A percentile compares a stretch with the other conserved stretches of the same genome.
Conservation (phyloP, 2,888 invertebrate species). For the Cheilosia vernalis region DNA sequence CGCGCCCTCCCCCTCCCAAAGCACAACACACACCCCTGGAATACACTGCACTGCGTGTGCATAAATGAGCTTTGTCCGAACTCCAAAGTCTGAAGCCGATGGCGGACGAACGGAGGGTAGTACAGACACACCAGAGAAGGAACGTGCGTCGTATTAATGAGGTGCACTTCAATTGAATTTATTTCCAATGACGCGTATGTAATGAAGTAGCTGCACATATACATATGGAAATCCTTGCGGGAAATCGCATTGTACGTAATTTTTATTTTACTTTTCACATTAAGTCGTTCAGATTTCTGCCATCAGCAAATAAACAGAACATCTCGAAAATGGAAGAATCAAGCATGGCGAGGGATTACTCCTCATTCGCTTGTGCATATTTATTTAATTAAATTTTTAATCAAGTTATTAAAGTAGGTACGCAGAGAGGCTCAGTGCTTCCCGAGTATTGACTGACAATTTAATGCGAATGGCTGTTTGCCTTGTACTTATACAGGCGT, state of each 20-base stretch:
- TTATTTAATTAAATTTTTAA: conserved; percentile 67
- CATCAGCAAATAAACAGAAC: conserved; percentile 17
- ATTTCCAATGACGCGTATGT: conserved; percentile 66
- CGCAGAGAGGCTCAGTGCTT: not conserved
- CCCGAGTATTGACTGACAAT: no score
- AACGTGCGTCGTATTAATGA: conserved; percentile 58
- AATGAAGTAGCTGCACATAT: conserved; percentile 51
- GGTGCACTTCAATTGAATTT: conserved; percentile 71
- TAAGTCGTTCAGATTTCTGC: conserved; percentile 25
- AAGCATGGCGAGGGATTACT: conserved; percentile 32
- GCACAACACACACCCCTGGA: conserved; percentile 14
- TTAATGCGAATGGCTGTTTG: no score
- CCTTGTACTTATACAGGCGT: no score
- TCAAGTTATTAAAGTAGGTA: conserved; percentile 42
- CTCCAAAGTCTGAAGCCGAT: not conserved
- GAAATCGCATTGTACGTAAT: not conserved
- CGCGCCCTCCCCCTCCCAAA: conserved; percentile 31
- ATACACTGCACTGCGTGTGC: not conserved
- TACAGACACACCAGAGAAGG: conserved; percentile 8
- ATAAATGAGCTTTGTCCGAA: conserved; percentile 5
- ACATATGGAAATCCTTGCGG: conserved; percentile 38
- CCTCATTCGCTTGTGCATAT: conserved; percentile 10
- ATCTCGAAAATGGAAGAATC: conserved; percentile 17
- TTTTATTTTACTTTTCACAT: conserved; percentile 26
- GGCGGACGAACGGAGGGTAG: not conserved